Base-by-base conservation (phyloP, 1,140 invertebrate species). In the Lanistes nyassanus region DNA sequence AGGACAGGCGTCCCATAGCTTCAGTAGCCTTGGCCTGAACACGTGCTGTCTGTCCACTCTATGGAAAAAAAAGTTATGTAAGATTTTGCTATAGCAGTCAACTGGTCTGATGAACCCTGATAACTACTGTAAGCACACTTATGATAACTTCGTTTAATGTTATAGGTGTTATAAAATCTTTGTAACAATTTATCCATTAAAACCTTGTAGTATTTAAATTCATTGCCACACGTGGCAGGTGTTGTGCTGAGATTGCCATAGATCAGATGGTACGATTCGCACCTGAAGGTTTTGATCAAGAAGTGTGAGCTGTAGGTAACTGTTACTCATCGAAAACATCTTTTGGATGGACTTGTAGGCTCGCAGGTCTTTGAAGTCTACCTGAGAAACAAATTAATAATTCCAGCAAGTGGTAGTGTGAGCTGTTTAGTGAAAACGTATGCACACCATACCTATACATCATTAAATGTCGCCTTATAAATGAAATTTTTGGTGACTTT, bases 301-400 rank as follows among this genome's bases (percentile, higher is more conserved):
- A 55, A 72, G n/a, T 2, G 70, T 26, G 23, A 72, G 36, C 56
- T 72, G 70, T 9, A 72, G 70, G n/a, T 31, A 72, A 29, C 37
- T 72, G 56, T 72, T 62, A 26, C 70, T 72, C 34, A 37, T 31
- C 16, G 70, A 72, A 37, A 60, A 72, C 70, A 72, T 72, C 70
- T 72, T 53, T 29, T 31, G 13, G n/a, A 72, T 55, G 16, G 16
- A 4, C 47, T 62, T 60, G 55, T 21, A 36, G 70, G 36, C 70
- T 2, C 21, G 37, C 13, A 72, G 29, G 6, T 37, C 21, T 3
- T 62, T 29, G 37, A 60, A 72, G 11, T 36, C 0, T 36, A 72
- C 56, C 69, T 72, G 56, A n/a, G 9, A 13, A 72, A 42, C 36
- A 60, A 60, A 1, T 19, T 3, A 11, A 11, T 3, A 3, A 60